Conservation (phyloP, 2,797 vertebrate genomes). For the Cuculus canorus region DNA sequence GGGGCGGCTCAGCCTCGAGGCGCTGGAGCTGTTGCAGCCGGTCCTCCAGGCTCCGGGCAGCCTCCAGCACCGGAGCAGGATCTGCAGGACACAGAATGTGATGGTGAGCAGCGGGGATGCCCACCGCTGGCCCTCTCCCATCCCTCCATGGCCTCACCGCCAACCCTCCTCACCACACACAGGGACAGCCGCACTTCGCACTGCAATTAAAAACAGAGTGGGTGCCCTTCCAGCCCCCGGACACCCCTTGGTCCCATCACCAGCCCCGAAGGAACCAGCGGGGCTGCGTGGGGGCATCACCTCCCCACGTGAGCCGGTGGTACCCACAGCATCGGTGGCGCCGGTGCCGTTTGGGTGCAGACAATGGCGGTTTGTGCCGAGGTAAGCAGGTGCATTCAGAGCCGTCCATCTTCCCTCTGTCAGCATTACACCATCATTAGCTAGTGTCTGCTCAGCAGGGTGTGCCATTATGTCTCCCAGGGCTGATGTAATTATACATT, state of each 20-base stretch:
- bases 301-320: accelerated
- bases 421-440: slow-evolving; percentile 94
- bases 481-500: slow-evolving; percentile 99
- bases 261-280: not conserved
- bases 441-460: slow-evolving; percentile 91
- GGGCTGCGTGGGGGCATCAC: accelerated
- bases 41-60: slow-evolving; percentile 87
- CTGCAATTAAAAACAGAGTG: not conserved
- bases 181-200: accelerated
- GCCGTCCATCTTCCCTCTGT: slow-evolving; percentile 87
- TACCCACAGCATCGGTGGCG: not conserved
- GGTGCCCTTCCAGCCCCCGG: not conserved
- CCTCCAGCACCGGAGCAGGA: slow-evolving; percentile 89
- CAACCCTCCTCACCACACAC: not conserved
- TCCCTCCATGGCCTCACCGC: accelerated
- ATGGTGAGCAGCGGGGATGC: not conserved
- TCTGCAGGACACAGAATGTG: slow-evolving; percentile 72
- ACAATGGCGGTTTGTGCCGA: slow-evolving; percentile 74
- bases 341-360: not conserved
- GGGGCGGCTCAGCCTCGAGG: slow-evolving; percentile 79
- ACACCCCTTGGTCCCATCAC: accelerated
- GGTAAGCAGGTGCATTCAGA: slow-evolving; percentile 90
- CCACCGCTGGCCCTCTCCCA: not conserved
- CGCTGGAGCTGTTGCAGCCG: slow-evolving; percentile 87
- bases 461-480: slow-evolving; percentile 94